Evolutionary conservation across 2,888 invertebrate genomes (phyloP).

Genomic region (Cosmia trapezina): DNA sequence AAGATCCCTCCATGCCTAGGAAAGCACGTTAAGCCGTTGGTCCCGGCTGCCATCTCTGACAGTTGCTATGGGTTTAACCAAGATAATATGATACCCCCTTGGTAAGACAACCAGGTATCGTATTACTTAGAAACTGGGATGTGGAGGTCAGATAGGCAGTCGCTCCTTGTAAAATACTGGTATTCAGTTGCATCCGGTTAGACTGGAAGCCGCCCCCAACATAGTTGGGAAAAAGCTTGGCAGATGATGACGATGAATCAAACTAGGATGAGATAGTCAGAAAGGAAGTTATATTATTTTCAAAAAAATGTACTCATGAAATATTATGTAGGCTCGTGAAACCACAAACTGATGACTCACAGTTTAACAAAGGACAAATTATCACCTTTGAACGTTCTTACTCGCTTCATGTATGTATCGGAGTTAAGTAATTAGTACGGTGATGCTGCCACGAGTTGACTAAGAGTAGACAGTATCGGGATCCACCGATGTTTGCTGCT

Average conservation of each 20-base stretch:
- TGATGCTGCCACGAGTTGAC: constrained; percentile 16
- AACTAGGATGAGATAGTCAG: not conserved
- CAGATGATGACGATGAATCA: not conserved
- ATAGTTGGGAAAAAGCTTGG: too few relatives aligned
- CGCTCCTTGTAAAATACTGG: too few relatives aligned
- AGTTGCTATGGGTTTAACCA: too few relatives aligned
- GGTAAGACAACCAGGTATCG: too few relatives aligned
- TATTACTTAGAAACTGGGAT: too few relatives aligned
- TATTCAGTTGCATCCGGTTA: too few relatives aligned
- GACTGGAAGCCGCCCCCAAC: too few relatives aligned
- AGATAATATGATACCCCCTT: too few relatives aligned
- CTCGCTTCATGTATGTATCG: constrained; percentile 3
- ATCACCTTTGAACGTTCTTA: constrained; percentile 25
- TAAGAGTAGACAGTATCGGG: constrained; percentile 11
- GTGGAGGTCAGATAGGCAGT: too few relatives aligned
- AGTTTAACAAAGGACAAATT: constrained; percentile 40
- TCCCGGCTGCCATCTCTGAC: too few relatives aligned
- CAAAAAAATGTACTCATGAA: constrained; percentile 19
- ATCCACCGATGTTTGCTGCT: constrained; percentile 54
- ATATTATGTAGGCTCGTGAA: constrained; percentile 34
- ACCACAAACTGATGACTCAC: constrained; percentile 59
- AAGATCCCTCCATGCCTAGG: too few relatives aligned
- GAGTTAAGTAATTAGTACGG: constrained; percentile 14
- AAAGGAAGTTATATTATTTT: constrained; percentile 11
- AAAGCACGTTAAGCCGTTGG: too few relatives aligned